Evolutionary conservation across 2,113 vertebrate species (phyloP), one percentile per base, ranked within the genome.

Genomic region (Murina feae): DNA sequence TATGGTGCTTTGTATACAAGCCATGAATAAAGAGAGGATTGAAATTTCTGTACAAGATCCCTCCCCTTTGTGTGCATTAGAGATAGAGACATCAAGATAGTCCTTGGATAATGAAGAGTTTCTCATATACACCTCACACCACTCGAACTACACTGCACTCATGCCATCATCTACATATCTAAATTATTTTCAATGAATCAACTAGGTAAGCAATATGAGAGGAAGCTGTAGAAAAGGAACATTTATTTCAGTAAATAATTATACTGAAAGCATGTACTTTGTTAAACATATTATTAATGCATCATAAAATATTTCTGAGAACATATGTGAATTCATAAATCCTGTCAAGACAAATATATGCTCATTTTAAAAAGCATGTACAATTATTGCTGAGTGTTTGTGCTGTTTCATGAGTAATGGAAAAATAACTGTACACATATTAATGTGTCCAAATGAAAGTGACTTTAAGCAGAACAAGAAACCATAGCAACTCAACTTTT

Each of bases 211-310:
- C 71, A 86, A 60, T 51, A 75, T 79, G 60, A 92, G 21, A 60
- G 23, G 23, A 1, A n/a, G 18, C 39, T 72, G 0, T 78, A 72
- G n/a, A 32, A 84, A 79, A 90, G 83, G 49, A 88, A 14, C 39
- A 80, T 92, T 96, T 92, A 80, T 92, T 96, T 92, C 6, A 23
- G 21, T 84, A 79, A 95, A 92, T 86, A 78, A 85, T 95, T 94
- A 80, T 55, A 85, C 12, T 87, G 51, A 90, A 96, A 95, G 71
- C 28, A 20, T 85, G 35, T 60, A 23, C 55, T 90, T 65, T 89
- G 12, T 79, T 60, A 68, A 35, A 75, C 28, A 39, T 66, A 90
- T 65, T 66, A 72, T 76, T 68, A 94, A 76, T 84, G 37, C 25
- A 76, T 92, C 71, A 81, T 92, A 75, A 87, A 97, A 90, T 60